A percentile compares a stretch with the other conserved stretches of the same genome.
Evolutionary conservation across 2,888 invertebrate species (phyloP).

Genomic region (Oxyteleia sp.): DNA sequence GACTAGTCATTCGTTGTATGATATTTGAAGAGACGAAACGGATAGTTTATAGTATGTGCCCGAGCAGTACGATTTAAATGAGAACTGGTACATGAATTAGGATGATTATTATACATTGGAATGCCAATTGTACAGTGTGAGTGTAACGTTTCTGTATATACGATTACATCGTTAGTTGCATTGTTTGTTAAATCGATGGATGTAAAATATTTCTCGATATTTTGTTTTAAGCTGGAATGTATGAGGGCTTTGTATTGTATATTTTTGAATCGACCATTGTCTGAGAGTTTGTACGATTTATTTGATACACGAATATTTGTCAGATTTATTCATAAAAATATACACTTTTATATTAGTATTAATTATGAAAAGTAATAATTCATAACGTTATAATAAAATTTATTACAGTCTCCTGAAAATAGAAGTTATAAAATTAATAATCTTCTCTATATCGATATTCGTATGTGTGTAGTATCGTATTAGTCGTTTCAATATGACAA

Average conservation of each 20-base stretch:
- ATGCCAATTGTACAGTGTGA: constrained; percentile 39
- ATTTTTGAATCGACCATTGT: constrained; percentile 22
- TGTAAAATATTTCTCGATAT: constrained; percentile 35
- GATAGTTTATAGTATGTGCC: constrained; percentile 4
- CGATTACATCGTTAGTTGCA: constrained; percentile 6
- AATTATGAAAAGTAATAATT: constrained; percentile 6
- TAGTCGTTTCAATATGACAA: constrained; percentile 53
- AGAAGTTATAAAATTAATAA: background rate
- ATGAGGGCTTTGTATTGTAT: constrained; percentile 21
- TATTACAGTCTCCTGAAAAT: constrained; percentile 12
- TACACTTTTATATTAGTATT: constrained; percentile 36
- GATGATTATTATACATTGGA: constrained; percentile 15
- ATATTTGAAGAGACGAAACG: constrained; percentile 67
- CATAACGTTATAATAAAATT: background rate
- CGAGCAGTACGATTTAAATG: constrained; percentile 14
- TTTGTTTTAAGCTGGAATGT: constrained; percentile 26
- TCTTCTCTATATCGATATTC: constrained; percentile 11
- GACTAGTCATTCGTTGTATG: constrained; percentile 77
- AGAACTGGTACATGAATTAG: constrained; percentile 14
- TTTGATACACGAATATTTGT: constrained; percentile 19
- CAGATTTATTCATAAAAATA: background rate
- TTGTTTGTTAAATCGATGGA: constrained; percentile 10
- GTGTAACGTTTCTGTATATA: constrained; percentile 46
- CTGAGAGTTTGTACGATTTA: constrained; percentile 23
- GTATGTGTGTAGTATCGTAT: constrained; percentile 32